Percentiles rank a stretch among this genome's conserved stretches.
Evolutionary conservation across 1,140 invertebrate genomes (phyloP).

Genomic region (Trichomalopsis sarcophagae): DNA sequence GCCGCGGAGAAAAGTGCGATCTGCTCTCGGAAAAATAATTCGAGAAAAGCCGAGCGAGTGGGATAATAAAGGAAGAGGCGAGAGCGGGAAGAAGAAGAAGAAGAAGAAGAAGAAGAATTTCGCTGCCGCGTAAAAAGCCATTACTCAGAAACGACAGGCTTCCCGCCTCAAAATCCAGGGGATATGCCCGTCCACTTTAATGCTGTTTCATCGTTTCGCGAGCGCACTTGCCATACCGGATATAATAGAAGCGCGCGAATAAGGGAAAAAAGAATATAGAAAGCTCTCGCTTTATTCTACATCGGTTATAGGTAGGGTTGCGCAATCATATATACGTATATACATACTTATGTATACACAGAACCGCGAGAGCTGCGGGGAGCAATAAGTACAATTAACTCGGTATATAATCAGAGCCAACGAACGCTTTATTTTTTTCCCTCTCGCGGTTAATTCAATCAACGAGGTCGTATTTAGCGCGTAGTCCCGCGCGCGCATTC

Average conservation of each 20-base stretch:
- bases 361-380: too few species aligned
- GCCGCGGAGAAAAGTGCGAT: background rate
- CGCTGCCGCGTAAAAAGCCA: slow-evolving; percentile 30
- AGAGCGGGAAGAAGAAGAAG: background rate
- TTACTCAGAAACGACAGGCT: slow-evolving; percentile 25
- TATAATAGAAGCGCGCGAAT: too few species aligned
- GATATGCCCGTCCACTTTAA: slow-evolving; percentile 18
- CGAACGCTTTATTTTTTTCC: background rate
- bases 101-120: background rate
- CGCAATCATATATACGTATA: too few species aligned
- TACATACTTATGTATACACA: too few species aligned
- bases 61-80: slow-evolving; percentile 11
- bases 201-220: background rate
- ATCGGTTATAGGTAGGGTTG: too few species aligned
- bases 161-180: background rate
- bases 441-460: slow-evolving; percentile 19
- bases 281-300: too few species aligned
- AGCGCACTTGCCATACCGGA: too few species aligned
- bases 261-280: too few species aligned
- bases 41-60: background rate
- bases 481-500: background rate
- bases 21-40: background rate
- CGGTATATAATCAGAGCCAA: slow-evolving; percentile 13
- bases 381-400: too few species aligned
- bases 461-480: slow-evolving; percentile 17